Conservation (phyloP, 2,113 vertebrate species). For the Mugil cephalus region DNA sequence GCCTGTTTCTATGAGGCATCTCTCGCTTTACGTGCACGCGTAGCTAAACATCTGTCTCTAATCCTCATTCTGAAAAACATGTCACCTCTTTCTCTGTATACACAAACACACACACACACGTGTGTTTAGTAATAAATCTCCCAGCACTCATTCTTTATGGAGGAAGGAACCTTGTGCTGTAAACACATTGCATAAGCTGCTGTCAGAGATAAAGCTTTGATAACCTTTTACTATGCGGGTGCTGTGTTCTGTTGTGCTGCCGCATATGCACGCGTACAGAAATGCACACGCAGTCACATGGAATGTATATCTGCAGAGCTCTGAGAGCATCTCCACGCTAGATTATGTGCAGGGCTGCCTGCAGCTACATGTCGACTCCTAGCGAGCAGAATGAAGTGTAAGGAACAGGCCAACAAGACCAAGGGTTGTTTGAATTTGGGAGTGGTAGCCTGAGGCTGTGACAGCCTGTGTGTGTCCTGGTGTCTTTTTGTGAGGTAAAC, state of each 20-base stretch:
- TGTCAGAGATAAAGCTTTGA: slow-evolving; percentile 47
- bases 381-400: slow-evolving; percentile 23
- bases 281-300: slow-evolving; percentile 12
- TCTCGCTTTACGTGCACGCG: neutral
- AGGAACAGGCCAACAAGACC: slow-evolving; percentile 42
- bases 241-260: neutral
- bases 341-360: slow-evolving; percentile 41
- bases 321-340: slow-evolving; percentile 19
- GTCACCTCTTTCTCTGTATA: slow-evolving; percentile 10
- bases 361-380: slow-evolving; percentile 71
- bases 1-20: neutral
- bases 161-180: slow-evolving; percentile 41
- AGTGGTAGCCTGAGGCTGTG: slow-evolving; percentile 75
- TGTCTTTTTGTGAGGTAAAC: slow-evolving; percentile 45
- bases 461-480: slow-evolving; percentile 21
- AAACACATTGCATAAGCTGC: slow-evolving; percentile 48
- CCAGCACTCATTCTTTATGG: neutral
- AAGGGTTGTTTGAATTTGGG: slow-evolving; percentile 62
- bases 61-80: slow-evolving; percentile 46
- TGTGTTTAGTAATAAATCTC: slow-evolving; percentile 28
- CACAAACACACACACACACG: neutral
- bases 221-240: slow-evolving; percentile 15
- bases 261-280: neutral
- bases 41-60: slow-evolving; percentile 33
- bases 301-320: neutral